Evolutionary conservation across 1,140 invertebrate genomes (phyloP), one percentile per base, ranked within the genome.

Genomic region (Bactericera cockerelli): DNA sequence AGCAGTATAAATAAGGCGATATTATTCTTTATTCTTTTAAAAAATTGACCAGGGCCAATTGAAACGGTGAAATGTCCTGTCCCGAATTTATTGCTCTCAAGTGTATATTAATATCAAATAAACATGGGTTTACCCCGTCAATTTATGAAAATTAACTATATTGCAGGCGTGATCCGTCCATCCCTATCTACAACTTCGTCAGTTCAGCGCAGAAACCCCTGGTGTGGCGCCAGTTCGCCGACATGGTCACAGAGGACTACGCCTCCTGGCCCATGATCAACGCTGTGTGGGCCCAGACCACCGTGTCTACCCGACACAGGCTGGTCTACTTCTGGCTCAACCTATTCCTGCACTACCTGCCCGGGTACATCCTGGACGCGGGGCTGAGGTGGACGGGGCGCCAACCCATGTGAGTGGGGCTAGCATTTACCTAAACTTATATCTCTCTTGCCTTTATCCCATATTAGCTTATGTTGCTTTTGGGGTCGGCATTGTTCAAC

Each of bases 121-220:
- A n/a, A n/a, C n/a, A n/a, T n/a, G n/a, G n/a, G n/a, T n/a, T n/a
- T n/a, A n/a, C n/a, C n/a, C n/a, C n/a, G n/a, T n/a, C n/a, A n/a
- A n/a, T n/a, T n/a, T n/a, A n/a, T n/a, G n/a, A n/a, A n/a, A n/a
- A n/a, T n/a, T n/a, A n/a, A n/a, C n/a, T n/a, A n/a, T n/a, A n/a
- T n/a, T n/a, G n/a, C 28, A 31, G 28, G n/a, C 55, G 25, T 65
- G 56, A 64, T 65, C 56, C 63, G 63, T 58, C 79, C 28, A 4
- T 69, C 56, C 71, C 80, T 2, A 79, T 86, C 22, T 86, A 83
- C 70, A 86, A 86, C 67, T 86, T 78, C 66, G 81, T 83, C 8
- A 82, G 81, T 11, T 81, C 77, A n/a, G 71, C 70, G 2, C 79
- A 84, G 26, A 80, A 84, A 63, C 80, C 79, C 25, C 71, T 86